phyloP scores from a whole-genome alignment of 2,113 vertebrate species.

The Eurystomus gularis region DNA sequence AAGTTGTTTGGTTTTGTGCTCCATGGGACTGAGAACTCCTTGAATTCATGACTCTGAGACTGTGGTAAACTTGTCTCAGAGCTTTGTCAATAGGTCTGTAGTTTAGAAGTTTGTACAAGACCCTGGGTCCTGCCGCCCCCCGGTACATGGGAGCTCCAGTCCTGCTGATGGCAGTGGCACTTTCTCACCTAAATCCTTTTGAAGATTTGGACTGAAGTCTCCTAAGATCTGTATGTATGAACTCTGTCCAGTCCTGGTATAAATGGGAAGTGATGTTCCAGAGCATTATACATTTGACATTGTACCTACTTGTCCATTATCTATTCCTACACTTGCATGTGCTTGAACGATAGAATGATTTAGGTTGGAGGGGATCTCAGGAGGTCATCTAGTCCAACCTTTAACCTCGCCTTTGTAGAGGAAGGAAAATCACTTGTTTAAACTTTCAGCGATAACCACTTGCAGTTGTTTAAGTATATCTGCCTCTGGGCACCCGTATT shows the following conservation, averaged over 20 bases:
- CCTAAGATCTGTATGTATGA: neutral
- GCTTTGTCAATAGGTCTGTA: neutral
- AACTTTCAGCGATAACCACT: constrained; percentile 18
- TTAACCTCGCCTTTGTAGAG: constrained; percentile 13
- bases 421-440: constrained; percentile 50
- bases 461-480: constrained; percentile 22
- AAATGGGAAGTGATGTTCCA: neutral
- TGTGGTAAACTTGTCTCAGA: neutral
- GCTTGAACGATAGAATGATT: neutral
- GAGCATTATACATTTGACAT: fast-evolving
- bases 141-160: fast-evolving
- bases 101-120: neutral
- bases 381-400: neutral
- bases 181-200: neutral
- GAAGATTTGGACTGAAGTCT: neutral
- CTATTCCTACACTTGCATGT: neutral
- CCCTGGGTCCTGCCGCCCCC: neutral
- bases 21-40: neutral
- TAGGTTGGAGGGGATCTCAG: neutral
- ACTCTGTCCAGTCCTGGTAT: neutral
- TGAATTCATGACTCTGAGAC: neutral
- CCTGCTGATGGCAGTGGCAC: neutral
- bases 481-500: constrained; percentile 27
- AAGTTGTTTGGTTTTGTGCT: neutral
- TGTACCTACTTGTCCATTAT: neutral